Conservation (phyloP, 1,140 invertebrate species). For the Drosophila virilis region DNA sequence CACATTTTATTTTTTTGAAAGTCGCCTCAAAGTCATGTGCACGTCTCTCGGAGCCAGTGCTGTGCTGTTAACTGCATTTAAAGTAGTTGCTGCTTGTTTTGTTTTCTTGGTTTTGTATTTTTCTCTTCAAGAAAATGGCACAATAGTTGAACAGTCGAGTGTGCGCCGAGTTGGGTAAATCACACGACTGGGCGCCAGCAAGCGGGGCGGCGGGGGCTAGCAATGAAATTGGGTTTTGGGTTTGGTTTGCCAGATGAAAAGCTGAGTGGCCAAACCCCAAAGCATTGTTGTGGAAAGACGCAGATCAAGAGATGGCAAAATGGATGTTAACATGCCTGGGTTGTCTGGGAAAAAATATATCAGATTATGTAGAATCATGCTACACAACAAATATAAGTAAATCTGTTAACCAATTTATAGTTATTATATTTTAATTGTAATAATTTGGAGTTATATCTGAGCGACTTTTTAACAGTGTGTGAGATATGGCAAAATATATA, state of each 20-base stretch:
- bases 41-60: constrained; percentile 51
- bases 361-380: constrained; percentile 30
- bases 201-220: neutral
- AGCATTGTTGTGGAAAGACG: constrained; percentile 5
- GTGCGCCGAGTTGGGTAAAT: constrained; percentile 56
- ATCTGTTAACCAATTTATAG: neutral
- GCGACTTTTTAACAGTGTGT: too few relatives aligned
- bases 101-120: constrained; percentile 28
- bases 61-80: constrained; percentile 65
- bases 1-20: constrained; percentile 38
- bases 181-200: constrained; percentile 51
- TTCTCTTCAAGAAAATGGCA: constrained; percentile 41
- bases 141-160: constrained; percentile 23
- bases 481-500: too few relatives aligned
- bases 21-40: constrained; percentile 81
- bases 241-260: neutral
- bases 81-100: constrained; percentile 57
- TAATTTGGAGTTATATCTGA: too few relatives aligned
- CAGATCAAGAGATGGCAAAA: constrained; percentile 14
- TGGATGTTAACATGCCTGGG: constrained; percentile 25
- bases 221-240: constrained; percentile 11
- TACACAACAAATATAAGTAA: neutral
- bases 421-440: too few relatives aligned
- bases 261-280: neutral
- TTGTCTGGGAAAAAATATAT: constrained; percentile 28